Percentiles rank a stretch among this genome's conserved stretches.
Evolutionary conservation across 2,113 vertebrate genomes (phyloP).

Genomic region (Catharus minimus): DNA sequence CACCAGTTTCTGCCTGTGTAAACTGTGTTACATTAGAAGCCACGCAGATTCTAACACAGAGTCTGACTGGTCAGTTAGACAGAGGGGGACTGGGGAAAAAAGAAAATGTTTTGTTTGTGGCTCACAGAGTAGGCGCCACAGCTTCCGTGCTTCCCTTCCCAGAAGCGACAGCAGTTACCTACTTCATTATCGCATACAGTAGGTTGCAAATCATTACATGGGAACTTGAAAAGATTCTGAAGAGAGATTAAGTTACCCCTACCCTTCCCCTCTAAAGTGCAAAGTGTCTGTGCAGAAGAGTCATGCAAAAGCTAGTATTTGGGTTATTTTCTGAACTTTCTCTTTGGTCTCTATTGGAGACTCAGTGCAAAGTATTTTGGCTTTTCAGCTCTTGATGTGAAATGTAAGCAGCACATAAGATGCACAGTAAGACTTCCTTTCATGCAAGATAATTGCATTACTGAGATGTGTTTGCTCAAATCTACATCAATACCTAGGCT

Average conservation of each 20-base stretch:
- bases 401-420: not conserved
- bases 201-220: not conserved
- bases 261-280: not conserved
- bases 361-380: not conserved
- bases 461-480: not conserved
- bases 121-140: rapidly evolving
- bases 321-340: not conserved
- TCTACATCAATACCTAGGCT: not conserved
- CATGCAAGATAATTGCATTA: not conserved
- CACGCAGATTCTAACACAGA: not conserved
- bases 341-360: not conserved
- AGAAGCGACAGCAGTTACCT: not conserved
- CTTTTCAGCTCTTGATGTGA: not conserved
- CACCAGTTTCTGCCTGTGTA: not conserved
- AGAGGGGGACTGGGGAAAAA: not conserved
- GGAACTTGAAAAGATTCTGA: conserved; percentile 17
- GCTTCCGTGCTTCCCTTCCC: not conserved
- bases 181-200: not conserved
- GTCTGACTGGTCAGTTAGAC: not conserved
- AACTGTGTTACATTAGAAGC: not conserved
- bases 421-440: not conserved
- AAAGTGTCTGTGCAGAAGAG: not conserved
- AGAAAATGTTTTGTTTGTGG: not conserved
- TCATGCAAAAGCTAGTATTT: not conserved
- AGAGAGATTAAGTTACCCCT: not conserved